These are phyloP conservation scores for Dallia pectoralis DNA, from an alignment of 2,797 vertebrate species.

Conservation along the genomic window DNA sequence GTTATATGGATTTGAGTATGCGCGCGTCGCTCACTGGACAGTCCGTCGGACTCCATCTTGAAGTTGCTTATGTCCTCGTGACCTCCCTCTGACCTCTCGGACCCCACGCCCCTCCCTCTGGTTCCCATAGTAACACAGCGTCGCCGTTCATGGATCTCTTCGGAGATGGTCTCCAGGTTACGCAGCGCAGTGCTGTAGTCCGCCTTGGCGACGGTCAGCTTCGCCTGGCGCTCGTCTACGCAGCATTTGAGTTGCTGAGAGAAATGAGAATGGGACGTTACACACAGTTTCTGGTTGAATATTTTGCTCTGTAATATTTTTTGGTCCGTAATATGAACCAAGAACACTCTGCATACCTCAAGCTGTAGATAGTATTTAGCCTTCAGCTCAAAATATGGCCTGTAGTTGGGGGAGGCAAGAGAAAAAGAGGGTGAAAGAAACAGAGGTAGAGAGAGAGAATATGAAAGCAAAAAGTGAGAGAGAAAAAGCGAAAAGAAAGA, in stretches of 20 bases:
- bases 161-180: slow-evolving; percentile 93
- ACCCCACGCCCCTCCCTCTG: slow-evolving; percentile 88
- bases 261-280: slow-evolving; percentile 5
- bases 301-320: no score
- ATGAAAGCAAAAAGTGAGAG: slow-evolving; percentile 7
- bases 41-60: slow-evolving; percentile 82
- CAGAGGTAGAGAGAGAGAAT: not conserved
- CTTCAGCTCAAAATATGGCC: slow-evolving; percentile 98
- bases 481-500: not conserved
- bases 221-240: slow-evolving; percentile 89
- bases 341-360: slow-evolving; percentile 78
- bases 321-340: not conserved
- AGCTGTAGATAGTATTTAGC: slow-evolving; percentile 94
- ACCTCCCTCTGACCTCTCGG: slow-evolving; percentile 78
- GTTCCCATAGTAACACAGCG: slow-evolving; percentile 86
- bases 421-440: slow-evolving; percentile 14
- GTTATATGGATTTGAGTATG: not conserved
- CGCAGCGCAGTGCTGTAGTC: slow-evolving; percentile 89
- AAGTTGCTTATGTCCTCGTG: slow-evolving; percentile 78
- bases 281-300: not conserved
- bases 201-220: slow-evolving; percentile 84
- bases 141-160: slow-evolving; percentile 93
- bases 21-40: slow-evolving; percentile 83
- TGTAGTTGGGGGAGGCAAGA: slow-evolving; percentile 62
- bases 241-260: slow-evolving; percentile 87